Base-by-base conservation (phyloP, 2,797 vertebrate genomes). In the Melanotaenia boesemani region DNA sequence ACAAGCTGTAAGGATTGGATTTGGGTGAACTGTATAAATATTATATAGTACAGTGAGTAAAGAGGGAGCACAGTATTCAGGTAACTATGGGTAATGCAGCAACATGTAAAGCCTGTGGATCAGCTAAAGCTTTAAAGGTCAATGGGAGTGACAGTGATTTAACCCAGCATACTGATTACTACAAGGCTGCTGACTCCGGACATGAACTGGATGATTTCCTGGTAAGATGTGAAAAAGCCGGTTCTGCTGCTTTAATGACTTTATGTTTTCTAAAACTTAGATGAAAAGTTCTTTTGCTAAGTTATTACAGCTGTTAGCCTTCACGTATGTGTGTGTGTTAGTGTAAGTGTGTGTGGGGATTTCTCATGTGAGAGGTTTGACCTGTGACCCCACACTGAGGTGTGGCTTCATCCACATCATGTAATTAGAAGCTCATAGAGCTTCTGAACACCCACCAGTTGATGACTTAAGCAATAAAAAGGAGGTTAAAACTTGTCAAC, bases 51-150 rank as follows among this genome's bases (percentile, higher is more conserved):
- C n/a, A 67, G 59, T 46, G 36, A 67, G 67, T 24, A 44, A 74
- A 74, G 50, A 48, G 46, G 69, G 54, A 36, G 16, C 18, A 15
- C 32, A 11, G 37, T 50, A 13, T 70, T 39, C 15, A 52, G 26
- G 11, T 67, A 10, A 32, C 48, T 77, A 98, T 98, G 97, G 97
- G 97, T 58, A 98, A 97, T 80, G 93, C 95, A 61, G 94, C 96
- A 0, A 80, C 95, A 48, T 97, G 97, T 86, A 91, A 95, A 9
- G 82, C 89, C 24, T 97, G 97, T 83, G 94, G 95, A 67, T 93
- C 95, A 2, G 81, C 86, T 39, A 96, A 91, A 89, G 89, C 90
- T 5, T 54, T 94, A 2, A 87, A 83, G 66, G 79, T 87, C 0
- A 86, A 78, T 60, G 94, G 91, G 52, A 95, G 94, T 85, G 73